Percentiles rank a stretch among this genome's conserved stretches.
phyloP scores from a whole-genome alignment of 2,888 invertebrate species.

The Cryptops parisi region DNA sequence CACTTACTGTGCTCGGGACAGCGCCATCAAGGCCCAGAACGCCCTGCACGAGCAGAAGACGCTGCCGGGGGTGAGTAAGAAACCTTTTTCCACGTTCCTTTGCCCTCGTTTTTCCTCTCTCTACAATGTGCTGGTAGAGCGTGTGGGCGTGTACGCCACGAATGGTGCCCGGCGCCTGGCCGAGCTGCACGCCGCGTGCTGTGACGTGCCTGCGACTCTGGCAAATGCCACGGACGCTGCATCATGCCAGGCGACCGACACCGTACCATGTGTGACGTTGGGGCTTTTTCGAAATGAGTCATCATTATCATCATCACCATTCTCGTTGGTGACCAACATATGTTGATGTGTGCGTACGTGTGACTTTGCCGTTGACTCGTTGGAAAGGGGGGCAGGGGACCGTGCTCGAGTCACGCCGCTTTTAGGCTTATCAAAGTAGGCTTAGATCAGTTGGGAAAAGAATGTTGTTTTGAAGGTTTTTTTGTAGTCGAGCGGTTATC shows the following conservation, averaged over 20 bases:
- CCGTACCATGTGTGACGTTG: background rate
- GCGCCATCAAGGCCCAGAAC: constrained; percentile 81
- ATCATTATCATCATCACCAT: too few relatives aligned
- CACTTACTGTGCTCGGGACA: constrained; percentile 93
- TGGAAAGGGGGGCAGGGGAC: background rate
- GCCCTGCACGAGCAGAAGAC: constrained; percentile 96
- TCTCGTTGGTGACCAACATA: too few relatives aligned
- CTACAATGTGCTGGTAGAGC: too few relatives aligned
- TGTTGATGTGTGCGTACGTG: background rate
- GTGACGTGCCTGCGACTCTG: background rate
- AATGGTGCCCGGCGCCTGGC: background rate
- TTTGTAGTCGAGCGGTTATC: too few relatives aligned
- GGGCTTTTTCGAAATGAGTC: too few relatives aligned
- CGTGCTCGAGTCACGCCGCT: background rate
- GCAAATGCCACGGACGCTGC: background rate
- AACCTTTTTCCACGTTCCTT: background rate
- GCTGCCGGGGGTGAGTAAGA: constrained; percentile 83
- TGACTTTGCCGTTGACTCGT: background rate
- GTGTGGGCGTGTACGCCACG: too few relatives aligned
- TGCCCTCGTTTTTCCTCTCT: background rate
- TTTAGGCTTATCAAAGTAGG: background rate
- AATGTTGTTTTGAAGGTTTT: too few relatives aligned
- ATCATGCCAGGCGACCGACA: background rate
- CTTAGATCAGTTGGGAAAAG: too few relatives aligned
- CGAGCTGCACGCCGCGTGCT: background rate